These are phyloP conservation scores for Leucoma salicis DNA, from an alignment of 2,888 invertebrate species.

Conservation along the genomic window DNA sequence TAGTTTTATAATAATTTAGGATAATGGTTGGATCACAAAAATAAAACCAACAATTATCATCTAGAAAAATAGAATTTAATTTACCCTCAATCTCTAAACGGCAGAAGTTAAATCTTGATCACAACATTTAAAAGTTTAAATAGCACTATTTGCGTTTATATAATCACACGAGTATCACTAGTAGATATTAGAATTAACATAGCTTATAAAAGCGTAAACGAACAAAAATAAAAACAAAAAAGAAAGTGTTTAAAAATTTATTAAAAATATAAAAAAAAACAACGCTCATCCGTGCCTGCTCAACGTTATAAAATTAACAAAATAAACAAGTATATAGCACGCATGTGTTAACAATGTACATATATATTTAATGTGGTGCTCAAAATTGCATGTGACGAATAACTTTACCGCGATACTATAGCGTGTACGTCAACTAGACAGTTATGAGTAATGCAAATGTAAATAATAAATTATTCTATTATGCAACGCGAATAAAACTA, in stretches of 20 bases:
- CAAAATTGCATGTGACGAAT: conserved; percentile 43
- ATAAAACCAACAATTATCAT: conserved; percentile 25
- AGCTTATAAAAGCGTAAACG: conserved; percentile 9
- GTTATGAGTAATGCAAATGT: conserved; percentile 47
- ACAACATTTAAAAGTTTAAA: conserved; percentile 57
- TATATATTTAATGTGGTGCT: conserved; percentile 52
- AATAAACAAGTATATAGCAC: conserved; percentile 62
- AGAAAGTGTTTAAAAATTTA: conserved; percentile 74
- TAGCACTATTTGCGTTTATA: conserved; percentile 12
- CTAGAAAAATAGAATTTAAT: conserved; percentile 77
- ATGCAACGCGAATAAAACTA: conserved; percentile 46
- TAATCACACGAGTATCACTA: background rate
- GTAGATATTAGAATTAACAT: background rate
- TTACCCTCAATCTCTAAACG: conserved; percentile 58
- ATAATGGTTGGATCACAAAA: too few species aligned
- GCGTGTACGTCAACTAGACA: conserved; percentile 32
- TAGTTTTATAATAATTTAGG: too few species aligned
- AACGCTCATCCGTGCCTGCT: conserved; percentile 62
- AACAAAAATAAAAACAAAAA: conserved; percentile 45
- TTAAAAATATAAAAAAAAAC: conserved; percentile 65
- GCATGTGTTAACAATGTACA: conserved; percentile 65
- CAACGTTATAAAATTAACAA: conserved; percentile 62
- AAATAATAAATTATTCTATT: conserved; percentile 36
- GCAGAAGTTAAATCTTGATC: conserved; percentile 55
- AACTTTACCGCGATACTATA: conserved; percentile 37